Base-by-base conservation (phyloP, 2,888 invertebrate species). In the Agrochola litura region DNA sequence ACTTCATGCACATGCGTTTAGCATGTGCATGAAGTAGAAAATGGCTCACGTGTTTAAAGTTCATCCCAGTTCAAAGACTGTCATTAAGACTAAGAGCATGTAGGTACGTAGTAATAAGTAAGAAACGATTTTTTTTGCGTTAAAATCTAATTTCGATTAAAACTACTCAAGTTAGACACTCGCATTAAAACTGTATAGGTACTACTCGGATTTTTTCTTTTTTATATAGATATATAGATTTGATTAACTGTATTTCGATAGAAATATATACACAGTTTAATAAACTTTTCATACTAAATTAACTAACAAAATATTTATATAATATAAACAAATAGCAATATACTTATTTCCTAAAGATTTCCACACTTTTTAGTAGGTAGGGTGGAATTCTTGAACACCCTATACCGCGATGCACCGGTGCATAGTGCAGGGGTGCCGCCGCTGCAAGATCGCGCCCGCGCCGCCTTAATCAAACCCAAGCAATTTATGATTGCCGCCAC, bases 391-490 rank as follows among this genome's bases (percentile, higher is more conserved):
- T 71, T 52, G 25, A 79, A 77, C 94, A 91, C 5, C 92, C 95
- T 94, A 90, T 95, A 91, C 60, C 65, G 10, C 79, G 88, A 89
- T 95, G 96, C 95, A 94, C 92, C 93, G 94, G 85, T 84, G 94
- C 94, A 93, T 86, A 87, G 89, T 87, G 90, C 88, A 90, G 91
- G 92, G 92, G 92, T 90, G 86, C 86, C 87, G 84, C 86, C 90
- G 86, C 86, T 91, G 92, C 92, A 92, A 88, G 84, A 76, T 83
- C 84, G 86, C 83, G 90, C 89, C 90, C 90, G 88, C 85, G 85
- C 79, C 83, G 95, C 95, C 95, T 95, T 95, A 95, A 96, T 96
- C 96, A 96, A 96, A 95, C 95, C 93, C 93, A 92, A 93, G 93
- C 95, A 95, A 96, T 96, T 96, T 96, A 96, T 95, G 95, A 94